Evolutionary conservation across 2,888 invertebrate species (phyloP).

Genomic region (Hemaris fuciformis): DNA sequence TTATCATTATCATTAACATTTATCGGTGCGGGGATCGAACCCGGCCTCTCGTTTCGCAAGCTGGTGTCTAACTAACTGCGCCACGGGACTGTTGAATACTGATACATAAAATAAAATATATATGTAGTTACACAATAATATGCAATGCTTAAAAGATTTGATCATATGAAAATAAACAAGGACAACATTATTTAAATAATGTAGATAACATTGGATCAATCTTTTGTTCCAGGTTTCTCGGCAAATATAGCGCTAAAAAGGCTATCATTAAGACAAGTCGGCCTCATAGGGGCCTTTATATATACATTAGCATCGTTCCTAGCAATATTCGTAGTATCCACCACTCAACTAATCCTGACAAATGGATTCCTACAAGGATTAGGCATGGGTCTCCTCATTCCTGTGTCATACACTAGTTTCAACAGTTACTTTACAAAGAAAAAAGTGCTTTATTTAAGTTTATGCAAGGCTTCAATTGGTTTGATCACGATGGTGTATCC

Average conservation of each 20-base stretch:
- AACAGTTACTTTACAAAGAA: conserved; percentile 88
- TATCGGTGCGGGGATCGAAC: too few relatives aligned
- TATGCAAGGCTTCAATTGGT: conserved; percentile 86
- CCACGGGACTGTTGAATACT: too few relatives aligned
- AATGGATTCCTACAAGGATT: conserved; percentile 84
- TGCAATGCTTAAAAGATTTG: too few relatives aligned
- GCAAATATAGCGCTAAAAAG: conserved; percentile 85
- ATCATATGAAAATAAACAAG: too few relatives aligned
- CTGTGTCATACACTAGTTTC: conserved; percentile 87
- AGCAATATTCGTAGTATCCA: conserved; percentile 83
- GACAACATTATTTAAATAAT: too few relatives aligned
- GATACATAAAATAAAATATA: too few relatives aligned
- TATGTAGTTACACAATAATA: too few relatives aligned
- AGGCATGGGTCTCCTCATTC: conserved; percentile 87
- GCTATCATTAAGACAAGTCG: conserved; percentile 84
- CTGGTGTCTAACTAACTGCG: too few relatives aligned
- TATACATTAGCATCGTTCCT: conserved; percentile 84
- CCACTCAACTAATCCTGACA: conserved; percentile 83
- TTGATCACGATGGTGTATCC: conserved; percentile 86
- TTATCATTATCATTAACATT: too few relatives aligned
- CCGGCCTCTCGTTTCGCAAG: too few relatives aligned
- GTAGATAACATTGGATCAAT: too few relatives aligned
- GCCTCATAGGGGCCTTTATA: conserved; percentile 83
- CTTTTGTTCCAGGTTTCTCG: conserved; percentile 82
- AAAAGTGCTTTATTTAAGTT: conserved; percentile 85